Conservation (phyloP, 2,888 invertebrate genomes). For the Theodoxus fluviatilis region DNA sequence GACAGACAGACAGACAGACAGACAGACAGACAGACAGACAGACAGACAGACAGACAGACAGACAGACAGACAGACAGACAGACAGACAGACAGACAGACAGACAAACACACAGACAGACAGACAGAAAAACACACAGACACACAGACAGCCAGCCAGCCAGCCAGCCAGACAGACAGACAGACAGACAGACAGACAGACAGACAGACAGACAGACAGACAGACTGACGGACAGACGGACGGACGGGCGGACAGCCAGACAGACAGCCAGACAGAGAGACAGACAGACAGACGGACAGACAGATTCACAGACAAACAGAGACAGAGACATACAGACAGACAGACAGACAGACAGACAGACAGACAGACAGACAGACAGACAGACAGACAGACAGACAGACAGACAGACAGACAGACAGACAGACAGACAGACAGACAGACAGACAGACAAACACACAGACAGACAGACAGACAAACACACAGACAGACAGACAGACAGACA, state of each 20-base stretch:
- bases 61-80: background rate
- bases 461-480: background rate
- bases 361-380: slow-evolving; percentile 1
- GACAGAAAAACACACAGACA: no score
- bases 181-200: slow-evolving; percentile 2
- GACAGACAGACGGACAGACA: background rate
- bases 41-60: slow-evolving; percentile 5
- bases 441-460: background rate
- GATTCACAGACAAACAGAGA: background rate
- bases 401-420: background rate
- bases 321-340: background rate
- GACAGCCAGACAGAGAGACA: background rate
- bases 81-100: background rate
- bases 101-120: background rate
- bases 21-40: background rate
- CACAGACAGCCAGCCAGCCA: background rate
- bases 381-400: background rate
- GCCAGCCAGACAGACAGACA: background rate
- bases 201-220: background rate
- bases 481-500: background rate
- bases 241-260: background rate
- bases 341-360: slow-evolving; percentile 8
- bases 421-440: slow-evolving; percentile 1
- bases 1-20: background rate
- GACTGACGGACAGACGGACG: no score